Percentiles rank a stretch among this genome's conserved stretches.
Conservation (phyloP, 2,113 vertebrate genomes). For the Takifugu flavidus region DNA sequence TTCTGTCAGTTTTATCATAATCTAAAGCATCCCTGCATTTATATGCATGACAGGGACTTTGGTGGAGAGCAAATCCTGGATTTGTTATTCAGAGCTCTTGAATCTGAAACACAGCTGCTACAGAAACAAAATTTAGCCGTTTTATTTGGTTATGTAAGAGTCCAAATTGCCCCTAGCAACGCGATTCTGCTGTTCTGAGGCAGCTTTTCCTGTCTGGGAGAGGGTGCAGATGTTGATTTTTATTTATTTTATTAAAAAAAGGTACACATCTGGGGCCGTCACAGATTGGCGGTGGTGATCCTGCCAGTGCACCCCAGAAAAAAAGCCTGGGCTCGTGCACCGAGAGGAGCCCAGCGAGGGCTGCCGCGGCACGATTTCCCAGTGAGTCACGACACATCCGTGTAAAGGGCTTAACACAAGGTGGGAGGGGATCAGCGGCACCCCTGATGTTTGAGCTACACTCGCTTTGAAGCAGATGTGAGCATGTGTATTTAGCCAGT, state of each 20-base stretch:
- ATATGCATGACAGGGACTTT: too few relatives aligned
- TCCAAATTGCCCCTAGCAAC: too few relatives aligned
- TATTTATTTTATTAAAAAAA: not conserved
- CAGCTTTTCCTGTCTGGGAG: too few relatives aligned
- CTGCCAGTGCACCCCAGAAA: constrained; percentile 3
- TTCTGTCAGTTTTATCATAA: too few relatives aligned
- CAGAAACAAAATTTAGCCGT: constrained; percentile 1
- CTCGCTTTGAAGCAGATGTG: constrained; percentile 59
- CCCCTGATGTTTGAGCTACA: constrained; percentile 61
- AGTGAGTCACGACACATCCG: constrained; percentile 67
- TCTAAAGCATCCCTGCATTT: too few relatives aligned
- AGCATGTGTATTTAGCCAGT: constrained; percentile 24
- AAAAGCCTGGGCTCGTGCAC: not conserved
- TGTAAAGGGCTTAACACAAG: constrained; percentile 66
- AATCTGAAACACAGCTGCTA: not conserved
- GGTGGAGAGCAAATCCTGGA: not conserved
- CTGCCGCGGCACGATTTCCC: constrained; percentile 34
- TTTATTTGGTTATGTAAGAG: constrained; percentile 11
- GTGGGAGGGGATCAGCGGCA: constrained; percentile 70
- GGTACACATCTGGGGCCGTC: not conserved
- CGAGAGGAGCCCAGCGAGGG: constrained; percentile 9
- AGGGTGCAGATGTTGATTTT: not conserved
- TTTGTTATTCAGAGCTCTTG: constrained; percentile 5
- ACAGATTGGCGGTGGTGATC: constrained; percentile 15
- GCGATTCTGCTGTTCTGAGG: too few relatives aligned